A percentile compares a stretch with the other conserved stretches of the same genome.
Evolutionary conservation across 2,888 invertebrate species (phyloP).

Genomic region (Aporophyla lueneburgensis): DNA sequence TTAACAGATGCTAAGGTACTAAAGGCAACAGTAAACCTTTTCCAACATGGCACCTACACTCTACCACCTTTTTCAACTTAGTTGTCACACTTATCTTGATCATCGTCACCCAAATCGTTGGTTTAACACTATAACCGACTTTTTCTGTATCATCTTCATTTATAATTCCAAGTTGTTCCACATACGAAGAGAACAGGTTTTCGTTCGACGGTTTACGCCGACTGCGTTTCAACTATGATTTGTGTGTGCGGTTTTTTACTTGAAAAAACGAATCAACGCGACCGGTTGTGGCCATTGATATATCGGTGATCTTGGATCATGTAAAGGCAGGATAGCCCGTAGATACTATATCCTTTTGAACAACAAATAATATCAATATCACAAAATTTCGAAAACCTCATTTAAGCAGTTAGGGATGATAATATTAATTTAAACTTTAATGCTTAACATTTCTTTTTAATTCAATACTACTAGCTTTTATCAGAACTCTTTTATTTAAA

Average conservation of each 20-base stretch:
- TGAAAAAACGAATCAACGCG: slow-evolving; percentile 68
- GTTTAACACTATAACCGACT: slow-evolving; percentile 77
- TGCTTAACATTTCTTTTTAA: neutral
- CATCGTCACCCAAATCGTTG: slow-evolving; percentile 63
- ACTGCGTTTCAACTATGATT: slow-evolving; percentile 70
- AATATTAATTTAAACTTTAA: too few relatives aligned
- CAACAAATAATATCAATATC: neutral
- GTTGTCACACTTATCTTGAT: slow-evolving; percentile 63
- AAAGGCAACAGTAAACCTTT: slow-evolving; percentile 52
- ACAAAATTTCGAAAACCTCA: too few relatives aligned
- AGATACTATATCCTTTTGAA: neutral
- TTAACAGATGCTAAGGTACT: slow-evolving; percentile 29
- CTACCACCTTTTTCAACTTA: slow-evolving; percentile 48
- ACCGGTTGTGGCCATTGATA: slow-evolving; percentile 77
- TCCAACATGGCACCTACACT: slow-evolving; percentile 53
- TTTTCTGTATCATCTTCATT: slow-evolving; percentile 76
- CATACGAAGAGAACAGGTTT: slow-evolving; percentile 71
- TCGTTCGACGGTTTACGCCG: slow-evolving; percentile 51
- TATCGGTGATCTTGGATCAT: slow-evolving; percentile 56
- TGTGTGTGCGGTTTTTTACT: slow-evolving; percentile 74
- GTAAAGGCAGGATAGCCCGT: slow-evolving; percentile 43
- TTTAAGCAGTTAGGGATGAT: too few relatives aligned
- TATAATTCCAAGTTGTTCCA: slow-evolving; percentile 74
- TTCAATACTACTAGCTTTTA: neutral
- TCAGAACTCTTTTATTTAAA: neutral